A percentile compares a stretch with the other conserved stretches of the same genome.
These are phyloP conservation scores for Asobara japonica DNA, from an alignment of 1,140 invertebrate genomes.

Conservation along the genomic window DNA sequence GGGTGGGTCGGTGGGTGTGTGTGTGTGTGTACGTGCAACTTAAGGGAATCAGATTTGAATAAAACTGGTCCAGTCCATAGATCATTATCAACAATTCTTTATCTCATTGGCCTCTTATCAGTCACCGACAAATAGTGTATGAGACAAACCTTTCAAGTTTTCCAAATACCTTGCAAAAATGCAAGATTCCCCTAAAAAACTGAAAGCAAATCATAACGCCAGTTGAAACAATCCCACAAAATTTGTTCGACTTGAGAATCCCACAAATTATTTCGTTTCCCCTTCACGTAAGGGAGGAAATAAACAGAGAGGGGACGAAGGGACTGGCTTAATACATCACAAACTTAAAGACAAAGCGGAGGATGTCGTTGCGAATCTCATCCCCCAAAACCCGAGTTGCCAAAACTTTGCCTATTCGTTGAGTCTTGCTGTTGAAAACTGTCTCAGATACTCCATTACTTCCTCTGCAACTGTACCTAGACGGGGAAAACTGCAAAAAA, in stretches of 20 bases:
- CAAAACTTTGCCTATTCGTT: conserved; percentile 68
- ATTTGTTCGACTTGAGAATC: background rate
- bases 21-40: no score
- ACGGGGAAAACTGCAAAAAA: conserved; percentile 26
- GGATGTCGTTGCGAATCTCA: conserved; percentile 53
- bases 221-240: background rate
- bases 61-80: no score
- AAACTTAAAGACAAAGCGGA: conserved; percentile 66
- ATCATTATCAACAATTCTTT: no score
- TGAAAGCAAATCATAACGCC: no score
- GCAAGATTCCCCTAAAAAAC: no score
- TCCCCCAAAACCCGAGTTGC: background rate
- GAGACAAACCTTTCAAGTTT: no score
- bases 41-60: no score
- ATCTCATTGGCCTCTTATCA: no score
- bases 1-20: no score
- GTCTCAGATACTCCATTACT: conserved; percentile 52
- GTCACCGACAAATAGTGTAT: no score
- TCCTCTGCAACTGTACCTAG: conserved; percentile 39
- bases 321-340: conserved; percentile 66
- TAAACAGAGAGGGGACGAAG: conserved; percentile 42
- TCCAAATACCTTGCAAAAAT: no score
- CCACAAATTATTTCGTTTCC: background rate
- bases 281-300: background rate
- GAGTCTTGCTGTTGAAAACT: conserved; percentile 64